Conservation (phyloP, 2,888 invertebrate genomes). For the Clostera curtula region DNA sequence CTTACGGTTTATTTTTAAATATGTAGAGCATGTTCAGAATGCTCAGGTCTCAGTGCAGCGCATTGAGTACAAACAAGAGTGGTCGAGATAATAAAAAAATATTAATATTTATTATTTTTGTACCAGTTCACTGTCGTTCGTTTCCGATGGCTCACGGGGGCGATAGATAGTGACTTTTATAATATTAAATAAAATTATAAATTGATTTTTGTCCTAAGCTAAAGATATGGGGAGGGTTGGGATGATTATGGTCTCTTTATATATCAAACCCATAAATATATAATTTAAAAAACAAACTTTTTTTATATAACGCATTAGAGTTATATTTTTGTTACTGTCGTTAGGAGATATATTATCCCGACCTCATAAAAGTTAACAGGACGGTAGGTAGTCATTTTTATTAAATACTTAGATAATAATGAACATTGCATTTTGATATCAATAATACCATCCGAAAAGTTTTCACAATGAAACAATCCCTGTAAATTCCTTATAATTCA, state of each 20-base stretch:
- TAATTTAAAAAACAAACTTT: too few relatives aligned
- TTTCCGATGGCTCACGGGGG: slow-evolving; percentile 45
- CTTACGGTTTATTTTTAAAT: too few relatives aligned
- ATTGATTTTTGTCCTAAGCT: slow-evolving; percentile 15
- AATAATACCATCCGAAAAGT: slow-evolving; percentile 5
- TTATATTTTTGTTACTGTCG: too few relatives aligned
- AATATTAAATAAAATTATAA: slow-evolving; percentile 19
- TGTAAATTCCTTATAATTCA: too few relatives aligned
- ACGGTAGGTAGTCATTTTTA: too few relatives aligned
- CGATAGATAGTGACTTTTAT: slow-evolving; percentile 29
- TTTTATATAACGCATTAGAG: too few relatives aligned
- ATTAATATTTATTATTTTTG: slow-evolving; percentile 40
- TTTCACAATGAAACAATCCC: slow-evolving; percentile 1
- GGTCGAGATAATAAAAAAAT: slow-evolving; percentile 23
- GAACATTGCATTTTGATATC: too few relatives aligned
- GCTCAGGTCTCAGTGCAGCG: slow-evolving; percentile 27
- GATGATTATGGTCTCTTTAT: too few relatives aligned
- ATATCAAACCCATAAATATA: too few relatives aligned
- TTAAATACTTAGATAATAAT: too few relatives aligned
- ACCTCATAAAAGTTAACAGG: too few relatives aligned
- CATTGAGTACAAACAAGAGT: slow-evolving; percentile 21
- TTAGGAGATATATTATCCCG: slow-evolving; percentile 17
- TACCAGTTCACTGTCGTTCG: slow-evolving; percentile 32
- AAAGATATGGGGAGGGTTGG: slow-evolving; percentile 23
- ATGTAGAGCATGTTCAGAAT: too few relatives aligned